phyloP scores from a whole-genome alignment of 2,113 vertebrate species.

The Coregonus clupeaformis region DNA sequence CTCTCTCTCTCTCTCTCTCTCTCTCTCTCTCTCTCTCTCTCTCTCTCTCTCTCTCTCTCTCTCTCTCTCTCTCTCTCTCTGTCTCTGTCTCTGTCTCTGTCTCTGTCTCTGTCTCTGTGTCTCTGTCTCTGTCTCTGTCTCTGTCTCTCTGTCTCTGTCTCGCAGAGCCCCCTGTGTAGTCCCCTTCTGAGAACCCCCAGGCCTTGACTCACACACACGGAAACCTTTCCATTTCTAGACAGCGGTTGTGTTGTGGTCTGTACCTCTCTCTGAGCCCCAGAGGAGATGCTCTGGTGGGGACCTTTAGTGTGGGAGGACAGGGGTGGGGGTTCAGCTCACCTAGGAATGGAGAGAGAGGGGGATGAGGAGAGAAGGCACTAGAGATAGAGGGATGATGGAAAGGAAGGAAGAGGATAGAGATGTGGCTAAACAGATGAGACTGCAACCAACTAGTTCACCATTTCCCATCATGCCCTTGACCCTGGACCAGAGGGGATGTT shows the following conservation, averaged over 20 bases:
- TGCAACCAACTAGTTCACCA: background rate
- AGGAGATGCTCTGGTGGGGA: no score
- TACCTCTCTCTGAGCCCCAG: no score
- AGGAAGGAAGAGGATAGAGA: background rate
- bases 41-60: background rate
- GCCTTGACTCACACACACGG: background rate
- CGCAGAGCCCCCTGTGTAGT: background rate
- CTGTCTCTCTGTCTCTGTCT: background rate
- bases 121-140: background rate
- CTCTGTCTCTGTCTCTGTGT: background rate
- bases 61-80: conserved; percentile 12
- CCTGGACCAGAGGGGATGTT: background rate
- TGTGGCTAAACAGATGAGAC: background rate
- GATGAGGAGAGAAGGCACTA: background rate
- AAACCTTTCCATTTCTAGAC: background rate
- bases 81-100: background rate
- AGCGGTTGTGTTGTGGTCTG: background rate
- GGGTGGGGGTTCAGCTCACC: no score
- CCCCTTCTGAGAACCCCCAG: no score
- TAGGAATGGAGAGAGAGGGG: background rate
- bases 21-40: conserved; percentile 18
- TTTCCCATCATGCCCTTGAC: background rate
- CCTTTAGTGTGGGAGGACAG: no score
- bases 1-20: conserved; percentile 6
- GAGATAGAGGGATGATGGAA: background rate